phyloP scores from a whole-genome alignment of 2,797 vertebrate species.

The Sternarchorhynchus goeldii region DNA sequence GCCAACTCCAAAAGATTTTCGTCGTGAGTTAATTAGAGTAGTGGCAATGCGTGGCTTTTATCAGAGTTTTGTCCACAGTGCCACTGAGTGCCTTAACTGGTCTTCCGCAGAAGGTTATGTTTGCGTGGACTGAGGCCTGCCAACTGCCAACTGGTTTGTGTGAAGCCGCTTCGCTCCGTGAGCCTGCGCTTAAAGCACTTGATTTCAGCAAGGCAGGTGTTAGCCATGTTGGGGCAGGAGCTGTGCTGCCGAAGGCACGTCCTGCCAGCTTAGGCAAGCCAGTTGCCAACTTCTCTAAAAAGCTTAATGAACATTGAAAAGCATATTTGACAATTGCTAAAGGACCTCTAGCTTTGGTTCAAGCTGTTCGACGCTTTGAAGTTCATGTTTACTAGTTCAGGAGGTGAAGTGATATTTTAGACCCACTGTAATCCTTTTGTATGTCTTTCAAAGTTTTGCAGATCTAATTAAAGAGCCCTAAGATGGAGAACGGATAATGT shows the following conservation, averaged over 20 bases:
- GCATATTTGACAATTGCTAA: slow-evolving; percentile 1
- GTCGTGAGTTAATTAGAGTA: not conserved
- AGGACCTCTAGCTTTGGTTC: slow-evolving; percentile 45
- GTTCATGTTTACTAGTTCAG: not conserved
- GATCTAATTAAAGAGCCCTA: no score
- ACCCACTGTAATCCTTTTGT: not conserved
- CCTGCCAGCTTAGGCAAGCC: not conserved
- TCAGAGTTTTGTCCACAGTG: not conserved
- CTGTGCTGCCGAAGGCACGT: slow-evolving; percentile 45
- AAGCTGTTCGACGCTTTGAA: slow-evolving; percentile 10
- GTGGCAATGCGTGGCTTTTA: slow-evolving; percentile 10
- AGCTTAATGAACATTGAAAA: slow-evolving; percentile 51
- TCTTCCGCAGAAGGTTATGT: not conserved
- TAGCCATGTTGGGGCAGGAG: not conserved
- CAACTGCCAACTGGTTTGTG: not conserved
- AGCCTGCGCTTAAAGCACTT: not conserved
- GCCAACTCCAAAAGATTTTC: not conserved
- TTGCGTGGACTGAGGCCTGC: not conserved
- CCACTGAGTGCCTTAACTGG: not conserved
- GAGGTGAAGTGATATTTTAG: not conserved
- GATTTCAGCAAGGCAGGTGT: not conserved
- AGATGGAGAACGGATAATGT: no score
- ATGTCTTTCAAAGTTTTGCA: no score
- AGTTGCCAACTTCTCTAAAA: slow-evolving; percentile 42
- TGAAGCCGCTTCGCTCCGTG: not conserved